These are phyloP conservation scores for Andrena praecox DNA, from an alignment of 2,888 invertebrate species.

Conservation along the genomic window DNA sequence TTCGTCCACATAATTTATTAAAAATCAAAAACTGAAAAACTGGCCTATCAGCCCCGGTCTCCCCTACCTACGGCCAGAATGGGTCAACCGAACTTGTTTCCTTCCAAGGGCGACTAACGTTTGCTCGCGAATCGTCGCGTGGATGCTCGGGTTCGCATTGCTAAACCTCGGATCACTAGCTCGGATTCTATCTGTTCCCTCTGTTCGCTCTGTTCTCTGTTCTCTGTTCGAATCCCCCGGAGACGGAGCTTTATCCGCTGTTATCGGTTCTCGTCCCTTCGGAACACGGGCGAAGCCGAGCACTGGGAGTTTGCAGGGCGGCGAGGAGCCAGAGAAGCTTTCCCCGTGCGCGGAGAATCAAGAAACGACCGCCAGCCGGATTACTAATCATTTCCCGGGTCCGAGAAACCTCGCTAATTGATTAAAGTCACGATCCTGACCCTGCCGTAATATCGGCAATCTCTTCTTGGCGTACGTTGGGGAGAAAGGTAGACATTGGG, in stretches of 20 bases:
- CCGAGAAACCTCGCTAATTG: slow-evolving; percentile 84
- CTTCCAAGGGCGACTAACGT: neutral
- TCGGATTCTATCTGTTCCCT: neutral
- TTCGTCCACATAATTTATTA: too few relatives aligned
- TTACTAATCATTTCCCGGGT: slow-evolving; percentile 84
- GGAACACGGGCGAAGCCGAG: slow-evolving; percentile 25
- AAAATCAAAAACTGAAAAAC: too few relatives aligned
- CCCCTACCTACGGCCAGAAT: too few relatives aligned
- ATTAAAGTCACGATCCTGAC: slow-evolving; percentile 84
- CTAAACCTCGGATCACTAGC: neutral
- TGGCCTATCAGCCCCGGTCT: too few relatives aligned
- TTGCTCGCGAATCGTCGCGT: neutral
- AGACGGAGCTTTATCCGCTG: slow-evolving; percentile 37
- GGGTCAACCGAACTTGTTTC: too few relatives aligned
- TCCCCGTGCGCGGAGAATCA: slow-evolving; percentile 41
- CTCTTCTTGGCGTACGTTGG: slow-evolving; percentile 71
- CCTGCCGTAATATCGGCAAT: slow-evolving; percentile 81
- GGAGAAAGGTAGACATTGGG: slow-evolving; percentile 49
- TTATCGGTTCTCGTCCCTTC: slow-evolving; percentile 25
- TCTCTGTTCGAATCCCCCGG: slow-evolving; percentile 30
- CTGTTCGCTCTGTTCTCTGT: neutral
- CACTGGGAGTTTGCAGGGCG: neutral
- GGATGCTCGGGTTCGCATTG: neutral
- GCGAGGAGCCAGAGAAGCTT: slow-evolving; percentile 42
- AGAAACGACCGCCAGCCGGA: slow-evolving; percentile 74